Evolutionary conservation across 2,888 invertebrate species (phyloP), one percentile per base, ranked within the genome.

Genomic region (Sinotaia quadrata): DNA sequence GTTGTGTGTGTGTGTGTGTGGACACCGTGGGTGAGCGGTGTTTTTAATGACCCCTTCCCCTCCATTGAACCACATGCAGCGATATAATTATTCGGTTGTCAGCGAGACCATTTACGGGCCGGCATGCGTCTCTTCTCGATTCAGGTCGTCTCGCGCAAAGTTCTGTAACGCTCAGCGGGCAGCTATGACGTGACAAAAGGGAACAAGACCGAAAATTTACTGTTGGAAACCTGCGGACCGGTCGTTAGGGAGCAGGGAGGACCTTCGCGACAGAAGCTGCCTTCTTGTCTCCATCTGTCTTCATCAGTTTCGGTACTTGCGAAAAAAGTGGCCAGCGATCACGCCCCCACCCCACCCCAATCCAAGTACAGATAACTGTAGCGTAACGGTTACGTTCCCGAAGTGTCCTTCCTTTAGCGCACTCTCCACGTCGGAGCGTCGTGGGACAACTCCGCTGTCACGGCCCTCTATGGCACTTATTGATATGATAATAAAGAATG

Each of bases 401-500:
- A 41, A 18, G 10, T 12, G 8, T 8, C 41, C 18, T 41, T 8
- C 18, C 8, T 8, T 41, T 12, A 8, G 18, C 41, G 18, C 41
- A 8, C 8, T 8, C 41, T 41, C 41, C 18, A 18, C 8, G 8
- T 18, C 18, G 8, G 41, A 18, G 10, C 41, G 41, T 8, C 41
- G 41, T 8, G 18, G 41, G 41, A 41, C 8, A 41, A 18, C 18
- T 41, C 18, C 18, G n/a, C n/a, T n/a, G n/a, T n/a, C n/a, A n/a
- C n/a, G n/a, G n/a, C 18, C 47, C 18, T 47, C 59, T 18, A 5
- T 4, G 27, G 31, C 4, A 12, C 49, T 18, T 63, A 63, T 54
- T 56, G 63, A 63, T 56, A 56, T 63, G 54, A 63, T 63, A 63
- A 63, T 52, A 63, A 54, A n/a, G 37, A 7, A 8, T 12, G n/a